These are phyloP conservation scores for Drosophila tsacasi DNA, from an alignment of 1,140 invertebrate genomes.

Conservation along the genomic window DNA sequence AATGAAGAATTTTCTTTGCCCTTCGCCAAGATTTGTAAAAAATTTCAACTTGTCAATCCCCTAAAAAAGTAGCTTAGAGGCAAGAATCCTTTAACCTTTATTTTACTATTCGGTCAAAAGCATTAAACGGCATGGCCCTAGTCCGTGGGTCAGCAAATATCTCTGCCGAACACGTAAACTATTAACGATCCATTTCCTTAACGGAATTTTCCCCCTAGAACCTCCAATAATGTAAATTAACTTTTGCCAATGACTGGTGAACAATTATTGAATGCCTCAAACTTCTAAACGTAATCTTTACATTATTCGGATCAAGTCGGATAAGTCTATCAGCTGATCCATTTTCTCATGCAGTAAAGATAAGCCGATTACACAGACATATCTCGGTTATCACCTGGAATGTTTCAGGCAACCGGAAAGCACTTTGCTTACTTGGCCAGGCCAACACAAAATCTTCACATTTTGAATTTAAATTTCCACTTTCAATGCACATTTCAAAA, in stretches of 20 bases:
- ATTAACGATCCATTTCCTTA: not conserved
- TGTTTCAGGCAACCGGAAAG: not conserved
- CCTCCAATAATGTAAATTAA: not conserved
- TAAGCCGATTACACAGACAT: not conserved
- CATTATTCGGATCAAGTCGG: not conserved
- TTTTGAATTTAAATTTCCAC: not conserved
- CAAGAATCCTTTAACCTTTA: not conserved
- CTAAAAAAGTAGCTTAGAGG: not conserved
- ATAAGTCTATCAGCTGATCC: not conserved
- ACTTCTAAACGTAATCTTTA: not conserved
- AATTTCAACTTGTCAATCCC: rapidly evolving
- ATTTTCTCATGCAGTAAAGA: not conserved
- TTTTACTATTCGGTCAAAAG: not conserved
- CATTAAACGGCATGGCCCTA: rapidly evolving
- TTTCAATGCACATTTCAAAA: not conserved
- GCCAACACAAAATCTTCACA: not conserved
- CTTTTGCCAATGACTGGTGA: too few relatives aligned
- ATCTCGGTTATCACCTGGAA: not conserved
- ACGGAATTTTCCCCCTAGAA: not conserved
- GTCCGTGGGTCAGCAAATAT: not conserved
- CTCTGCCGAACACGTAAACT: not conserved
- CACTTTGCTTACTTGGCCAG: not conserved
- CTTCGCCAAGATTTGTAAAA: not conserved
- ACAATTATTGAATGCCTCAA: not conserved
- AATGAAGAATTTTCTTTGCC: too few relatives aligned